Evolutionary conservation across 2,888 invertebrate genomes (phyloP).

Genomic region (Phyllotreta cruciferae): DNA sequence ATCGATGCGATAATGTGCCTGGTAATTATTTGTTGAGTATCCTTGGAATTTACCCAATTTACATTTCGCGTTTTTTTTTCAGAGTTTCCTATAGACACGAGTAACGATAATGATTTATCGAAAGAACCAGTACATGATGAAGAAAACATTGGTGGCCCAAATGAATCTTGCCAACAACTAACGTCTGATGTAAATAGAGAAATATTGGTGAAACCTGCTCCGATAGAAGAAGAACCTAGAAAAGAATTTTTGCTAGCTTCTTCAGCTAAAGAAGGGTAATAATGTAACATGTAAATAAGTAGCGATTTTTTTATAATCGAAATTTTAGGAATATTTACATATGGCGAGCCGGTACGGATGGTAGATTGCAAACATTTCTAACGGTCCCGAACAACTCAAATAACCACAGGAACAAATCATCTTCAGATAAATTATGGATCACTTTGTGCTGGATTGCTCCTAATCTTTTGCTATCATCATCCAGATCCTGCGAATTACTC

Average conservation of each 20-base stretch:
- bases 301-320: constrained; percentile 14
- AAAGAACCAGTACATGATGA: background rate
- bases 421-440: constrained; percentile 56
- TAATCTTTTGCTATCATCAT: constrained; percentile 64
- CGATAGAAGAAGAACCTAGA: constrained; percentile 44
- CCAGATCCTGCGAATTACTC: constrained; percentile 68
- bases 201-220: background rate
- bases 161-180: no score
- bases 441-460: constrained; percentile 70
- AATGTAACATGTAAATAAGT: constrained; percentile 31
- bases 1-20: constrained; percentile 41
- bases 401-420: constrained; percentile 39
- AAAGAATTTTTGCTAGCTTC: constrained; percentile 71
- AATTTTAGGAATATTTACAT: constrained; percentile 64
- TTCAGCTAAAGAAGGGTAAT: constrained; percentile 70
- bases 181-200: constrained; percentile 21
- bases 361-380: constrained; percentile 60
- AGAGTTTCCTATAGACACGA: no score
- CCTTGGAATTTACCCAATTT: background rate
- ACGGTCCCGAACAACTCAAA: constrained; percentile 46
- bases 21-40: background rate
- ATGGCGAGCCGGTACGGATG: constrained; percentile 72
- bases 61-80: no score
- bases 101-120: background rate
- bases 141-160: background rate